Percentiles rank a stretch among this genome's conserved stretches.
These are phyloP conservation scores for Cherax quadricarinatus DNA, from an alignment of 1,140 invertebrate genomes.

Conservation along the genomic window DNA sequence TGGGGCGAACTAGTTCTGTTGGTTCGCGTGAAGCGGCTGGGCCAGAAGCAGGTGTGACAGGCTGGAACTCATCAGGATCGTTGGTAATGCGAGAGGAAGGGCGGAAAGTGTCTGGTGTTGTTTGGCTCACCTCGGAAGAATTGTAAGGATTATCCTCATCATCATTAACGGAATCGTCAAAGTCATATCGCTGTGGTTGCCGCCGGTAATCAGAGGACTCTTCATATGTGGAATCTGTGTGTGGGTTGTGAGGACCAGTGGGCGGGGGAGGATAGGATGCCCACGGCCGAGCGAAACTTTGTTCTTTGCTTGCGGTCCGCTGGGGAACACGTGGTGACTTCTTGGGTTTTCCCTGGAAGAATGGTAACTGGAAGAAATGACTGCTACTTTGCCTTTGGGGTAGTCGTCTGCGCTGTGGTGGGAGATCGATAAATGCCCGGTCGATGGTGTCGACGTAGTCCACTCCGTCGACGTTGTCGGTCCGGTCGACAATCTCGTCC, in stretches of 20 bases:
- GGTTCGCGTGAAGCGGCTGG: background rate
- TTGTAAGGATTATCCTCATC: background rate
- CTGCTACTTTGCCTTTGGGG: conserved; percentile 23
- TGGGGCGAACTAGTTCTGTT: conserved; percentile 32
- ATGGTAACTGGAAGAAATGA: conserved; percentile 37
- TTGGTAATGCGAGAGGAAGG: conserved; percentile 52
- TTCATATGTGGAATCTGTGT: background rate
- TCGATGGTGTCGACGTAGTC: conserved; percentile 30
- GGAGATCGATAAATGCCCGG: conserved; percentile 41
- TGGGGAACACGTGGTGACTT: conserved; percentile 12
- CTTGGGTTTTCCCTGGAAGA: conserved; percentile 13
- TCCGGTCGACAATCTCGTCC: background rate
- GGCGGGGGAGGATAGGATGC: background rate
- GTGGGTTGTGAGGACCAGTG: background rate
- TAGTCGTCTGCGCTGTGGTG: conserved; percentile 10
- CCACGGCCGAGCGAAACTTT: background rate
- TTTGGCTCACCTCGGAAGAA: background rate
- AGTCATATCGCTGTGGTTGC: background rate
- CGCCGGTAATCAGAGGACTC: background rate
- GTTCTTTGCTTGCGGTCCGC: background rate
- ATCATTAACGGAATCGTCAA: background rate
- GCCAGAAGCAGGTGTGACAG: conserved; percentile 37
- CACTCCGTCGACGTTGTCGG: background rate
- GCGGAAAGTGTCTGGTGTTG: conserved; percentile 51
- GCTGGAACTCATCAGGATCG: conserved; percentile 54